Percentiles rank a stretch among this genome's conserved stretches.
phyloP scores from a whole-genome alignment of 1,140 invertebrate species.

The Belonocnema kinseyi region DNA sequence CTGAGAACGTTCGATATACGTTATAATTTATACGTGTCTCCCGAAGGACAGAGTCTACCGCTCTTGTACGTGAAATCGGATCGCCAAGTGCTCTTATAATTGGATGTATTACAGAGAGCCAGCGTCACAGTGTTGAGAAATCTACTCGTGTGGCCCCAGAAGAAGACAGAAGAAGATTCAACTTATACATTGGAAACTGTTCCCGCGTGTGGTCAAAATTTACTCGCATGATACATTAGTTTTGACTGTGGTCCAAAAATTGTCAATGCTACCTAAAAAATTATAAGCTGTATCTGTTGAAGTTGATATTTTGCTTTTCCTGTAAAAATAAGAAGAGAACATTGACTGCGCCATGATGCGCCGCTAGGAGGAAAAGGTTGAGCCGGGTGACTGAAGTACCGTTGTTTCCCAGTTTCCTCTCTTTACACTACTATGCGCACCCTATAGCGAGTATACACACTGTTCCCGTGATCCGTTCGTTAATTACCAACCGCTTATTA shows the following conservation, averaged over 20 bases:
- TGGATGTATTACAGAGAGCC: not conserved
- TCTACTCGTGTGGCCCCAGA: too few species aligned
- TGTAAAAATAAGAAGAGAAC: not conserved
- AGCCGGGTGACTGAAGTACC: conserved; percentile 25
- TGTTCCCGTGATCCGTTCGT: conserved; percentile 22
- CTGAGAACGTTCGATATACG: conserved; percentile 19
- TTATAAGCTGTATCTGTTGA: too few species aligned
- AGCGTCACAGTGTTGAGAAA: too few species aligned
- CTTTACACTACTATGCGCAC: conserved; percentile 16
- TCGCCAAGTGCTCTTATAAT: conserved; percentile 28
- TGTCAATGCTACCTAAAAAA: too few species aligned
- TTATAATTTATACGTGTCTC: conserved; percentile 29
- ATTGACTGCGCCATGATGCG: not conserved
- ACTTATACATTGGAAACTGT: conserved; percentile 14
- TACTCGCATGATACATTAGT: too few species aligned
- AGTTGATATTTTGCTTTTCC: not conserved
- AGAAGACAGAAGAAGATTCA: not conserved
- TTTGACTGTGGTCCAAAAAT: too few species aligned
- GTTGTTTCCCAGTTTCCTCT: conserved; percentile 24
- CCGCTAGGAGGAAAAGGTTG: conserved; percentile 20
- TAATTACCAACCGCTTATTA: conserved; percentile 31
- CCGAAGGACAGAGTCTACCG: not conserved
- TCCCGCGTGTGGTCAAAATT: conserved; percentile 14
- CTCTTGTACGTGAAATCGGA: conserved; percentile 22
- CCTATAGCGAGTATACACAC: conserved; percentile 17